phyloP scores from a whole-genome alignment of 2,888 invertebrate genomes.

The Apantesis nais region DNA sequence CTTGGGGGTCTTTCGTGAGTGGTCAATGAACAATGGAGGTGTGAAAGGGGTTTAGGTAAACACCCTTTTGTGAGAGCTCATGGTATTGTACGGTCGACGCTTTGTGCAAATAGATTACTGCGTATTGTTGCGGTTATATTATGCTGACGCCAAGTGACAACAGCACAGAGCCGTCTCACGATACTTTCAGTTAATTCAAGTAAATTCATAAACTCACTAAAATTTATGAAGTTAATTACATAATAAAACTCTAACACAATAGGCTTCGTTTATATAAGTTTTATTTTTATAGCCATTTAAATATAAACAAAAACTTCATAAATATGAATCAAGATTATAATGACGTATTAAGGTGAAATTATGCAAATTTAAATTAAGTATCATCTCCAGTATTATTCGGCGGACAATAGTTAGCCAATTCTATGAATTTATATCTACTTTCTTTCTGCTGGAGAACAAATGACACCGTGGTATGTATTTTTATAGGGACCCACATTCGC shows the following conservation, averaged over 20 bases:
- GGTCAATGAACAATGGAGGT: constrained; percentile 77
- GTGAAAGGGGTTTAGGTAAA: constrained; percentile 84
- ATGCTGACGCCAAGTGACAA: constrained; percentile 48
- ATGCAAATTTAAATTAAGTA: background rate
- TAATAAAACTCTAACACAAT: constrained; percentile 17
- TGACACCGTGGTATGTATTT: background rate
- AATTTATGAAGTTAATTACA: constrained; percentile 11
- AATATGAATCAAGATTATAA: background rate
- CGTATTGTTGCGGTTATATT: constrained; percentile 71
- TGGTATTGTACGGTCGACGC: constrained; percentile 71
- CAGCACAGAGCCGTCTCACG: constrained; percentile 16
- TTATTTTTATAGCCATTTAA: background rate
- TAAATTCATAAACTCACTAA: constrained; percentile 15
- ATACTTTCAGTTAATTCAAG: constrained; percentile 17
- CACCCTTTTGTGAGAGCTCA: constrained; percentile 80
- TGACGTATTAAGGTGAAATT: background rate
- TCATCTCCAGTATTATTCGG: background rate
- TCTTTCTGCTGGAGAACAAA: background rate
- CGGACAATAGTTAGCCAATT: background rate
- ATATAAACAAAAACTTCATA: background rate
- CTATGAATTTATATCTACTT: background rate
- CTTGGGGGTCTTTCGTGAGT: constrained; percentile 53
- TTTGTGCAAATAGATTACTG: constrained; percentile 82
- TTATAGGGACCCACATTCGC: background rate
- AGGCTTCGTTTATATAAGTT: constrained; percentile 1